Percentiles rank a stretch among this genome's conserved stretches.
phyloP scores from a whole-genome alignment of 2,888 invertebrate species.

The Drosophila algonquin region DNA sequence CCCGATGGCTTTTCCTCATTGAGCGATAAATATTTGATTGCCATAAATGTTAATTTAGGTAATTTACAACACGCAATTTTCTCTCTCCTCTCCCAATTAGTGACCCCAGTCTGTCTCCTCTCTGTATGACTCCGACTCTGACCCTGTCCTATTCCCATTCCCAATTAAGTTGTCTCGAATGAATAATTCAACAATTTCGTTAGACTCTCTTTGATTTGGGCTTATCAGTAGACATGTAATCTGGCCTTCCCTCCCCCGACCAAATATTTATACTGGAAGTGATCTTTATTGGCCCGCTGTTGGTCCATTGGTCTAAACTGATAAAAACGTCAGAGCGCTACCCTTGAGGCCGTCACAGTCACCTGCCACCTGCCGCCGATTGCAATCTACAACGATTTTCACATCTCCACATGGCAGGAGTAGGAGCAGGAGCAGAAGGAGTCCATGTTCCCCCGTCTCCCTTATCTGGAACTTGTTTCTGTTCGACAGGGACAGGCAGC shows the following conservation, averaged over 20 bases:
- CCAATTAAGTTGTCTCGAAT: conserved; percentile 52
- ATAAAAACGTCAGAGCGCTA: conserved; percentile 50
- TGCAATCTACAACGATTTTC: conserved; percentile 48
- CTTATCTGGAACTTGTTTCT: conserved; percentile 38
- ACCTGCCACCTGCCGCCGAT: conserved; percentile 26
- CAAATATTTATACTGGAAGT: conserved; percentile 50
- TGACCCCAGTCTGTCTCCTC: conserved; percentile 21
- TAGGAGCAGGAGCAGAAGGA: conserved; percentile 11
- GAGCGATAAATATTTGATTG: conserved; percentile 66
- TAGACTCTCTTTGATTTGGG: conserved; percentile 50
- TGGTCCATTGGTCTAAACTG: conserved; percentile 26
- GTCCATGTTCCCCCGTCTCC: neutral
- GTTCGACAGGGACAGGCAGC: conserved; percentile 9
- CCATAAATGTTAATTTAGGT: conserved; percentile 46
- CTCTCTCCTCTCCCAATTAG: conserved; percentile 13
- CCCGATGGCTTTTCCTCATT: conserved; percentile 46
- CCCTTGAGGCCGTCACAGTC: conserved; percentile 39
- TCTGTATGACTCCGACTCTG: conserved; percentile 7
- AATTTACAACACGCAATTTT: conserved; percentile 46
- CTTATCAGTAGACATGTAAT: conserved; percentile 53
- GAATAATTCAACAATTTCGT: conserved; percentile 48
- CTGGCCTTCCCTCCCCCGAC: conserved; percentile 23
- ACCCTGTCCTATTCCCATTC: conserved; percentile 1
- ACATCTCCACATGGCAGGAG: conserved; percentile 34
- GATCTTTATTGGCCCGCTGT: conserved; percentile 43